Conservation (phyloP, 2,113 vertebrate genomes). For the Puma concolor region DNA sequence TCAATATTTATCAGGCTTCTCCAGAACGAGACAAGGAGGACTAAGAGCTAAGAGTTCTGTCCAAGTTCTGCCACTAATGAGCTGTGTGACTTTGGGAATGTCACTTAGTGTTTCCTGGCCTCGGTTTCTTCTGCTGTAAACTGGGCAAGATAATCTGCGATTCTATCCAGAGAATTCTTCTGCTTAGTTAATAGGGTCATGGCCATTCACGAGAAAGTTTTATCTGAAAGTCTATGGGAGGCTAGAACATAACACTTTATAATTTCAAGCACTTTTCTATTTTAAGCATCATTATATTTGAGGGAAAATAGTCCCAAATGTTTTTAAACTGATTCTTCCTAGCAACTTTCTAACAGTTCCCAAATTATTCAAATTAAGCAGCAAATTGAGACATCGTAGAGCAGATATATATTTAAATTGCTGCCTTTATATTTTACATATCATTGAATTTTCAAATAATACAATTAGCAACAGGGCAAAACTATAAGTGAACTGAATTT, state of each 20-base stretch:
- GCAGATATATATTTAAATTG: slow-evolving; percentile 64
- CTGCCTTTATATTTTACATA: slow-evolving; percentile 72
- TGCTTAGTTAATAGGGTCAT: background rate
- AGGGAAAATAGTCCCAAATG: slow-evolving; percentile 65
- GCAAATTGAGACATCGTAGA: slow-evolving; percentile 62
- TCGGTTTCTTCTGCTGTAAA: background rate
- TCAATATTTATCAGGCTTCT: background rate
- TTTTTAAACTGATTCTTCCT: slow-evolving; percentile 70
- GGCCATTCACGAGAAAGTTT: slow-evolving; percentile 46
- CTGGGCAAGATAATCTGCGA: background rate
- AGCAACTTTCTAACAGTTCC: slow-evolving; percentile 58
- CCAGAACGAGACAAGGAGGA: background rate
- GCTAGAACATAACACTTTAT: slow-evolving; percentile 56
- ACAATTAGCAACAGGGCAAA: slow-evolving; percentile 67
- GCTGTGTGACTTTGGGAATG: background rate
- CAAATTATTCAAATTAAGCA: slow-evolving; percentile 74
- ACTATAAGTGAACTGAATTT: slow-evolving; percentile 66
- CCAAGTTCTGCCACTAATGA: background rate
- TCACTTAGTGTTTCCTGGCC: background rate
- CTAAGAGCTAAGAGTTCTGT: background rate
- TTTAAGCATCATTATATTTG: slow-evolving; percentile 68
- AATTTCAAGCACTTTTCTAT: slow-evolving; percentile 63
- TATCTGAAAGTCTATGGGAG: slow-evolving; percentile 51
- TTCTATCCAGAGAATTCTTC: background rate
- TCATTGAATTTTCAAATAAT: slow-evolving; percentile 76